Percentiles rank a stretch among this genome's conserved stretches.
phyloP scores from a whole-genome alignment of 1,140 invertebrate species.

The Laodelphax striatellus region DNA sequence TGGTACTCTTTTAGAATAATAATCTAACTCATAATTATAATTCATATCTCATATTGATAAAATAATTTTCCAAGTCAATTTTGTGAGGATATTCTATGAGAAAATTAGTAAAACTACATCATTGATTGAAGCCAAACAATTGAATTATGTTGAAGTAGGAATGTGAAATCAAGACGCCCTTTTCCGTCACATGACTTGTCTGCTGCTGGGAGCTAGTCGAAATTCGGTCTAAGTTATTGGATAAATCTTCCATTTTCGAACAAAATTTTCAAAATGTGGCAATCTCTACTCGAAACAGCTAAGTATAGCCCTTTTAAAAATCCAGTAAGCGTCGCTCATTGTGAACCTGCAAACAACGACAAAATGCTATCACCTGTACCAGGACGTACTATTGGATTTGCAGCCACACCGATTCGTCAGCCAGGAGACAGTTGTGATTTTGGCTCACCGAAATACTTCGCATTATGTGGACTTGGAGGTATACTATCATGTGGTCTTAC shows the following conservation, averaged over 20 bases:
- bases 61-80: too few relatives aligned
- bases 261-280: constrained; percentile 44
- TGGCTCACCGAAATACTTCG: constrained; percentile 61
- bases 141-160: too few relatives aligned
- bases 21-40: too few relatives aligned
- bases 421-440: constrained; percentile 43
- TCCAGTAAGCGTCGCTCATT: constrained; percentile 42
- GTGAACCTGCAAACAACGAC: constrained; percentile 32
- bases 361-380: constrained; percentile 32
- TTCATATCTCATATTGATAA: too few relatives aligned
- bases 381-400: constrained; percentile 37
- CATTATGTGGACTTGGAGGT: constrained; percentile 62
- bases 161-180: too few relatives aligned
- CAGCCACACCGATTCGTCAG: constrained; percentile 39
- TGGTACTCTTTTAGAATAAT: too few relatives aligned
- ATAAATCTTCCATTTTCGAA: not conserved
- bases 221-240: too few relatives aligned
- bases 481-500: constrained; percentile 66
- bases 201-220: too few relatives aligned
- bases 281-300: constrained; percentile 54
- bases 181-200: too few relatives aligned
- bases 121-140: too few relatives aligned
- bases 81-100: too few relatives aligned
- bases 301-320: constrained; percentile 56
- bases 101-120: too few relatives aligned